Evolutionary conservation across 2,888 invertebrate species (phyloP), one percentile per base, ranked within the genome.

Genomic region (Sarcophaga subvicina): DNA sequence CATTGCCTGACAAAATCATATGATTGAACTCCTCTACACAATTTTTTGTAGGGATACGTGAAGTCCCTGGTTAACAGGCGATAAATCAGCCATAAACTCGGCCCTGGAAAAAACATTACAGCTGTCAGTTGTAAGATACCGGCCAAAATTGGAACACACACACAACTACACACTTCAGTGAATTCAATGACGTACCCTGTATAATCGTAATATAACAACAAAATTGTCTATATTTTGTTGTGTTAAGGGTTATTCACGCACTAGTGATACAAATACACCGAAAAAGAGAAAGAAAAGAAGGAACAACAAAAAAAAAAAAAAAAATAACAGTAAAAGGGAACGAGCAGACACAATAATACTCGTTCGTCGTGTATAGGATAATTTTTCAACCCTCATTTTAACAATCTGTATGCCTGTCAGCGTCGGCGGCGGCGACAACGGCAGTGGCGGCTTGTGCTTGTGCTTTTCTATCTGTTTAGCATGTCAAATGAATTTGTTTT

Each of bases 241-340:
- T 79, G 70, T 83, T 76, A 75, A 82, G 81, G 87, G 87, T 84
- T 79, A 87, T 79, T 87, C 87, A 84, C 84, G 87, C 84, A 87
- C 76, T 84, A 76, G 64, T 72, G 71, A 80, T 62, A 60, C 54
- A 82, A 73, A 71, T 49, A 69, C 25, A 54, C 10, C 17, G 17
- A 62, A 62, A n/a, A 62, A 62, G 20, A n/a, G 12, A 62, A 70
- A 12, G 2, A 20, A 69, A 25, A 69, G 67, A 64, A 27, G 12
- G 49, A 70, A 22, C 1, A 20, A 69, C 20, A 69, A 73, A 22
- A 22, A 69, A 25, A 69, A 73, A 69, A 73, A 64, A 20, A 64
- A 37, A 5, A 27, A 27, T 10, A 0, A 67, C n/a, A 78, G 49
- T 22, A 75, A 70, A 54, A 54, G 54, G 12, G 17, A 54, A 54